A percentile compares a stretch with the other conserved stretches of the same genome.
Conservation (phyloP, 1,140 invertebrate genomes). For the Steinernema khuongi region DNA sequence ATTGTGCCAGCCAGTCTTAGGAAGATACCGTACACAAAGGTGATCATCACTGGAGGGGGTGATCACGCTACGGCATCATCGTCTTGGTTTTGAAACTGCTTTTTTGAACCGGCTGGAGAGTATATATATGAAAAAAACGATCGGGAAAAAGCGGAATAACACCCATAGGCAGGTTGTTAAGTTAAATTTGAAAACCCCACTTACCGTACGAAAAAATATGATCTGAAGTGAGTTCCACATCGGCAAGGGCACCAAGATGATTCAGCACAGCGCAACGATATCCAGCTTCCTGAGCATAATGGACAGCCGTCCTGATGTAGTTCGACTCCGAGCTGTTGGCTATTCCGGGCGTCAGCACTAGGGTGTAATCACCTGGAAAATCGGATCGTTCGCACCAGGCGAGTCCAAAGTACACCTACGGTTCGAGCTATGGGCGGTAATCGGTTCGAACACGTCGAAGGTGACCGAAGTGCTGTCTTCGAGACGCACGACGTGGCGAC, state of each 20-base stretch:
- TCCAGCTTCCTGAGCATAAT: slow-evolving; percentile 78
- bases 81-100: too few species aligned
- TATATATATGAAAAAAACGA: slow-evolving; percentile 11
- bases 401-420: slow-evolving; percentile 15
- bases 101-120: too few species aligned
- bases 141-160: not conserved
- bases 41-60: too few species aligned
- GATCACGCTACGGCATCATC: too few species aligned
- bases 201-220: slow-evolving; percentile 84
- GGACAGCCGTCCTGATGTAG: slow-evolving; percentile 83
- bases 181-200: slow-evolving; percentile 23
- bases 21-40: too few species aligned
- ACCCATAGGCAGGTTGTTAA: slow-evolving; percentile 27
- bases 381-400: slow-evolving; percentile 18
- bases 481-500: slow-evolving; percentile 70
- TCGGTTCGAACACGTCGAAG: slow-evolving; percentile 81
- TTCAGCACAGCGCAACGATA: slow-evolving; percentile 87
- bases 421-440: slow-evolving; percentile 60
- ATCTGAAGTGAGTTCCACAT: slow-evolving; percentile 75
- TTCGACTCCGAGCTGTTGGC: slow-evolving; percentile 85
- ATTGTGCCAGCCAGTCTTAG: not conserved
- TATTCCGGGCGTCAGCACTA: slow-evolving; percentile 83
- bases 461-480: slow-evolving; percentile 79
- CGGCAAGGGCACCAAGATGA: slow-evolving; percentile 79
- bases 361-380: slow-evolving; percentile 74